These are phyloP conservation scores for Ellobium chinense DNA, from an alignment of 2,888 invertebrate species.

Conservation along the genomic window DNA sequence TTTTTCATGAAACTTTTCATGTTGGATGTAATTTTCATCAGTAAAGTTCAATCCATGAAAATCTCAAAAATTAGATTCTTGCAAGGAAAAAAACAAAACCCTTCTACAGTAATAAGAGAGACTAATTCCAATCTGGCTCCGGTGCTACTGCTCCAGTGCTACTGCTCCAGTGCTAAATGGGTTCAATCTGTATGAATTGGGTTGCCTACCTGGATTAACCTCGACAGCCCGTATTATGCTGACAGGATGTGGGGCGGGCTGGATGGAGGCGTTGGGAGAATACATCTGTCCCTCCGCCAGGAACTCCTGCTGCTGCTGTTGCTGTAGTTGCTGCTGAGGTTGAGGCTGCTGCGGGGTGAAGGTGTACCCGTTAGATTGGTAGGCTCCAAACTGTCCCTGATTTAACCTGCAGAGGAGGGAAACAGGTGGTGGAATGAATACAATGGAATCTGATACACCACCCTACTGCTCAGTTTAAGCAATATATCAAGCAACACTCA, in stretches of 20 bases:
- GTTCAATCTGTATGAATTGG: no score
- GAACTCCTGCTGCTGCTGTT: conserved; percentile 36
- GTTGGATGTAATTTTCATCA: no score
- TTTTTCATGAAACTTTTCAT: no score
- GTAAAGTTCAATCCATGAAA: no score
- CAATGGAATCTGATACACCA: no score
- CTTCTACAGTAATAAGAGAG: not conserved
- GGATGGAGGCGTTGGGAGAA: conserved; percentile 53
- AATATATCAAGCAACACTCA: no score
- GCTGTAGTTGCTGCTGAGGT: conserved; percentile 34
- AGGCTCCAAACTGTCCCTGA: conserved; percentile 48
- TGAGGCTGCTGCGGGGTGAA: conserved; percentile 23
- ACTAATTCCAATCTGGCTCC: not conserved
- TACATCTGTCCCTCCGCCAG: conserved; percentile 19
- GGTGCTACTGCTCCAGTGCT: not conserved
- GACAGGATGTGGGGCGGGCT: conserved; percentile 60
- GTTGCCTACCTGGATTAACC: conserved; percentile 62
- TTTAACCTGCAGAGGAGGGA: no score
- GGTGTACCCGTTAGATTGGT: conserved; percentile 43
- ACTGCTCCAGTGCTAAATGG: not conserved
- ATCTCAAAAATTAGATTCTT: no score
- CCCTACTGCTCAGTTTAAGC: no score
- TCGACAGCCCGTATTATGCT: conserved; percentile 65
- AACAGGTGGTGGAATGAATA: no score
- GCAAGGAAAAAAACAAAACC: not conserved